These are phyloP conservation scores for Zosterops borbonicus DNA, from an alignment of 2,113 vertebrate genomes.

Conservation along the genomic window DNA sequence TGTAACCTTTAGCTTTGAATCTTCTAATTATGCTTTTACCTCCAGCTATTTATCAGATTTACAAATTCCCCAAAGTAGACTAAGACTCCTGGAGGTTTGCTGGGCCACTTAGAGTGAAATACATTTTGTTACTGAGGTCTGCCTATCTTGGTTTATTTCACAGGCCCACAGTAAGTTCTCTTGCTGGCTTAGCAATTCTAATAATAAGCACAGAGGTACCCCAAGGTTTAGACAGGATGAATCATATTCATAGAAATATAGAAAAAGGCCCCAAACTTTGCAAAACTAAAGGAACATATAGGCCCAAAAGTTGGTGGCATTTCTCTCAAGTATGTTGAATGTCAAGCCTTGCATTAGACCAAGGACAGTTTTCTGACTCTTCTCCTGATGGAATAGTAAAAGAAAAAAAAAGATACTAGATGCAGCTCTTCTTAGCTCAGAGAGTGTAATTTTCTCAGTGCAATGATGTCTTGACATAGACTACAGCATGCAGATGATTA, in stretches of 20 bases:
- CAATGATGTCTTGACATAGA: neutral
- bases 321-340: neutral
- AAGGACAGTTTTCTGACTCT: neutral
- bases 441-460: neutral
- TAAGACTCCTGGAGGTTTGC: neutral
- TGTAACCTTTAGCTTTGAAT: conserved; percentile 23
- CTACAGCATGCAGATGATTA: neutral
- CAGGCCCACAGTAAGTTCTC: neutral
- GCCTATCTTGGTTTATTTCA: conserved; percentile 32
- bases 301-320: neutral
- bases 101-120: neutral
- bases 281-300: neutral
- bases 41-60: conserved; percentile 43
- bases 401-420: neutral
- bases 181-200: neutral
- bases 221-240: neutral
- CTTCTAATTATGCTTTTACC: conserved; percentile 40
- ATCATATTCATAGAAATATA: neutral
- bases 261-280: neutral
- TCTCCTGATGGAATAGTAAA: neutral
- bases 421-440: neutral
- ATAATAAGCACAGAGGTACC: neutral
- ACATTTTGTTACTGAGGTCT: neutral
- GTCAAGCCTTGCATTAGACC: neutral
- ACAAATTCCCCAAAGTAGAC: neutral